These are phyloP conservation scores for Anguilla japonica DNA, from an alignment of 2,113 vertebrate genomes.

Conservation along the genomic window DNA sequence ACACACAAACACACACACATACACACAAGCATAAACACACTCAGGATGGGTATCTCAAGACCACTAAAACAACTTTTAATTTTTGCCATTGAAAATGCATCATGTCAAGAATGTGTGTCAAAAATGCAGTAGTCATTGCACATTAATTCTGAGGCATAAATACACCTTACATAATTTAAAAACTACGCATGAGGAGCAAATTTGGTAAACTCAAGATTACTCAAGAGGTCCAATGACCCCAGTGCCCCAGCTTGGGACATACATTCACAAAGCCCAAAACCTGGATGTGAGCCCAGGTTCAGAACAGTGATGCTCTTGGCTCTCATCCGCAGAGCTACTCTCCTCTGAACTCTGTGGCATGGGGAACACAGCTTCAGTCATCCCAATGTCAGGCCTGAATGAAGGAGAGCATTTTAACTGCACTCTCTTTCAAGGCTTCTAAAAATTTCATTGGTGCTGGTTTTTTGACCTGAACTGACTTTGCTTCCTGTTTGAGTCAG, in stretches of 20 bases:
- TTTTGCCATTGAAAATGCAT: neutral
- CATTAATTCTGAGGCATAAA: no score
- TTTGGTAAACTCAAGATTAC: no score
- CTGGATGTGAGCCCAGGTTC: no score
- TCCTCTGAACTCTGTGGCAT: neutral
- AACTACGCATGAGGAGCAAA: no score
- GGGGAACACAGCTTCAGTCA: neutral
- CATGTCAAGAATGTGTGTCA: neutral
- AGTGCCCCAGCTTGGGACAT: no score
- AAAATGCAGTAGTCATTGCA: no score
- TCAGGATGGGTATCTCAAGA: neutral
- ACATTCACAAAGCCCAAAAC: no score
- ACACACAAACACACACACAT: no score
- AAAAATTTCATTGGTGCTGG: neutral
- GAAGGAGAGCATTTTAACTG: neutral
- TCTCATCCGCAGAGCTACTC: neutral
- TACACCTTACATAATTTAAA: no score
- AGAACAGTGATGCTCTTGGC: neutral
- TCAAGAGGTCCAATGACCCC: no score
- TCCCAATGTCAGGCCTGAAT: neutral
- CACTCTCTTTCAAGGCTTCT: neutral
- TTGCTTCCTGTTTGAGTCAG: neutral
- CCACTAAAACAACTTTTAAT: neutral
- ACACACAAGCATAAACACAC: neutral
- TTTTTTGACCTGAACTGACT: neutral